Percentiles rank a stretch among this genome's conserved stretches.
Evolutionary conservation across 2,888 invertebrate genomes (phyloP).

Genomic region (Beris chalybata): DNA sequence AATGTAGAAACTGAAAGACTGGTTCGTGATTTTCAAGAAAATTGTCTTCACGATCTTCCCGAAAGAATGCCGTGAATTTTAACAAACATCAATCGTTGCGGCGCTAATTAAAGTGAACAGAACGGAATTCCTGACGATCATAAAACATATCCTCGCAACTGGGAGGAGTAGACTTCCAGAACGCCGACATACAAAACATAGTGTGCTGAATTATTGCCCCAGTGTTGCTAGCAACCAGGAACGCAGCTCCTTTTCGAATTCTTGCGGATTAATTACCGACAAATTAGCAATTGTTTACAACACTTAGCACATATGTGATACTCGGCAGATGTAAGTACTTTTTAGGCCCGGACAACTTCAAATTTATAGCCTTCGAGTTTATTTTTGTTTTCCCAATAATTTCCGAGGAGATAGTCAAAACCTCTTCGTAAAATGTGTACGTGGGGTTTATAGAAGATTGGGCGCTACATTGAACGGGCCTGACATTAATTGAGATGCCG

Average conservation of each 20-base stretch:
- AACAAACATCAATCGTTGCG: slow-evolving; percentile 23
- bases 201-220: not conserved
- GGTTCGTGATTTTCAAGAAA: slow-evolving; percentile 9
- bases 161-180: not conserved
- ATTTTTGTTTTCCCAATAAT: no score
- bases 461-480: no score
- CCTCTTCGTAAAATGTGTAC: no score
- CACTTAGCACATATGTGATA: slow-evolving; percentile 27
- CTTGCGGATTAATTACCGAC: slow-evolving; percentile 35
- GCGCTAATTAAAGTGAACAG: slow-evolving; percentile 28
- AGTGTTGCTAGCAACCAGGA: not conserved
- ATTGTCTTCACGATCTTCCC: slow-evolving; percentile 9
- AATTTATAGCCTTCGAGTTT: no score
- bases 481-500: no score
- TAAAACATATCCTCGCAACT: slow-evolving; percentile 13
- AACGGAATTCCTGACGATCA: slow-evolving; percentile 10
- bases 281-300: slow-evolving; percentile 37
- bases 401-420: no score
- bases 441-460: no score
- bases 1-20: slow-evolving; percentile 20
- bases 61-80: slow-evolving; percentile 11
- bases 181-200: no score
- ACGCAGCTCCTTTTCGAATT: slow-evolving; percentile 18
- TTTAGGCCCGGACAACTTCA: no score
- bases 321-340: slow-evolving; percentile 9